Evolutionary conservation across 2,797 vertebrate genomes (phyloP).

Genomic region (Spinus olivaceus): DNA sequence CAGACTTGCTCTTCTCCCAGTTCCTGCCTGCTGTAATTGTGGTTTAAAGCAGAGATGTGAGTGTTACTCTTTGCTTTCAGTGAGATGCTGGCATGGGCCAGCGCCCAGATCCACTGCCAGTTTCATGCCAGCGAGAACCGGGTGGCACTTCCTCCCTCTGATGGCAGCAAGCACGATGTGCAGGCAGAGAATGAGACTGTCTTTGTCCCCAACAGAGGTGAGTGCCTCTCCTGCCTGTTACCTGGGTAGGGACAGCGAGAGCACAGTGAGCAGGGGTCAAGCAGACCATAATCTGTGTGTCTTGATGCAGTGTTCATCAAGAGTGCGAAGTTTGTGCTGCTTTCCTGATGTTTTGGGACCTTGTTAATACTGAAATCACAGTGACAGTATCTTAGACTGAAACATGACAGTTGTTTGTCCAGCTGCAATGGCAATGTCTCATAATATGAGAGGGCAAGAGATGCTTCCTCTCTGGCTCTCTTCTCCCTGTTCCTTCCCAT

Average conservation of each 20-base stretch:
- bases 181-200: constrained; percentile 96
- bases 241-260: accelerated
- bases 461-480: not conserved
- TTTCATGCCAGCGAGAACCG: constrained; percentile 93
- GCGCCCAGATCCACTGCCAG: constrained; percentile 97
- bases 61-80: constrained; percentile 68
- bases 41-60: not conserved
- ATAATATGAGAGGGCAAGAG: not conserved
- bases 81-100: constrained; percentile 97
- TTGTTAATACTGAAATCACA: not conserved
- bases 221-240: not conserved
- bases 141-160: constrained; percentile 85
- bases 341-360: not conserved
- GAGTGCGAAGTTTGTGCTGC: not conserved
- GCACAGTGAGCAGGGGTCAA: not conserved
- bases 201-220: constrained; percentile 96
- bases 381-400: not conserved
- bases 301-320: accelerated
- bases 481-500: not conserved
- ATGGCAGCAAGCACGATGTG: constrained; percentile 89
- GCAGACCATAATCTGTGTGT: accelerated
- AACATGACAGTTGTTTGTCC: not conserved
- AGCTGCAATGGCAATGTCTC: not conserved
- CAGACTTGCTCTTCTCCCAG: not conserved
- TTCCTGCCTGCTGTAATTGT: not conserved